These are phyloP conservation scores for Magallana ariakensis DNA, from an alignment of 1,140 invertebrate genomes.

Conservation along the genomic window DNA sequence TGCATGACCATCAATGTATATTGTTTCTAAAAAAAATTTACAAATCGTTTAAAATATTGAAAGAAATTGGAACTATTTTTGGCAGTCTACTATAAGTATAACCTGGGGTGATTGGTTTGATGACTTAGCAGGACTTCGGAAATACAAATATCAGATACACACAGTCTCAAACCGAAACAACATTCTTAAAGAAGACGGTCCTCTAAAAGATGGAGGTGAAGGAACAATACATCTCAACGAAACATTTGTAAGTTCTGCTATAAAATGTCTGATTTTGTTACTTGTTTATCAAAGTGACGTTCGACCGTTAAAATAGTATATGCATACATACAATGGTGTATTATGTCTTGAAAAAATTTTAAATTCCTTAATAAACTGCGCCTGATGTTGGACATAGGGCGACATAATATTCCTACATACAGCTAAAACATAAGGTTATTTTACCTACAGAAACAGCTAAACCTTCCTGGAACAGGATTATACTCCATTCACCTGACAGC, in stretches of 20 bases:
- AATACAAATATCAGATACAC: constrained; percentile 46
- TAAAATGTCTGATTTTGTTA: too few species aligned
- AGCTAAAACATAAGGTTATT: background rate
- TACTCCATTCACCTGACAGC: constrained; percentile 58
- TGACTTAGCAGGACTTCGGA: constrained; percentile 50
- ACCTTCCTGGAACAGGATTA: constrained; percentile 48
- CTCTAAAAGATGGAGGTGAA: background rate
- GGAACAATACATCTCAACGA: background rate
- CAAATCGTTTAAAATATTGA: too few species aligned
- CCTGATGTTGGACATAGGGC: too few species aligned
- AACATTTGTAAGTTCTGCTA: background rate
- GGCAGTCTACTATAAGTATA: constrained; percentile 39
- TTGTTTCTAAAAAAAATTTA: too few species aligned
- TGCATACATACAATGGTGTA: too few species aligned
- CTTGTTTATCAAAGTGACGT: too few species aligned
- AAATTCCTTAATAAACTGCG: too few species aligned
- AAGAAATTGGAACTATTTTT: too few species aligned
- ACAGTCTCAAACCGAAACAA: background rate
- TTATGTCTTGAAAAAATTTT: too few species aligned
- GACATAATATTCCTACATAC: too few species aligned
- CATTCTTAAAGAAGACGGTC: background rate
- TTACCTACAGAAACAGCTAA: constrained; percentile 40
- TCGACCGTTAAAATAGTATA: too few species aligned
- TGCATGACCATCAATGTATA: too few species aligned
- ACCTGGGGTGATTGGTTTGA: constrained; percentile 63